Evolutionary conservation across 2,888 invertebrate genomes (phyloP), one percentile per base, ranked within the genome.

Genomic region (Danaus chrysippus): DNA sequence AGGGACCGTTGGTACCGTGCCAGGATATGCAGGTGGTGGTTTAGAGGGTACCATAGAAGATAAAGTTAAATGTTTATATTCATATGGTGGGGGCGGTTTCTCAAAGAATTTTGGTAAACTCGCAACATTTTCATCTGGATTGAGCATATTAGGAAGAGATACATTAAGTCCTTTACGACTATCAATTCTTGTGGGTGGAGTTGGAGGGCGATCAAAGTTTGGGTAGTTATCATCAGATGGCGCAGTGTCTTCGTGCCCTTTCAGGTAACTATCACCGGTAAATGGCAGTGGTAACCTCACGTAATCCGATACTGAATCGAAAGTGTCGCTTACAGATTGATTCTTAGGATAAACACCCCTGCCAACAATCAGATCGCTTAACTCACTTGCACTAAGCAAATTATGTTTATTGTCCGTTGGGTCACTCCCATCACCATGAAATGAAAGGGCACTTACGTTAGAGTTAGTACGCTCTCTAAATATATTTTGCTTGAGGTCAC

Each of bases 271-370:
- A 70, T 92, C 92, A 19, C 92, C 92, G 70, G 78, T 85, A 77
- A 92, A 89, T 0, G 92, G 91, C 58, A 93, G 73, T 1, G 94
- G 94, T 76, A 96, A 87, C 65, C 96, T 95, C 1, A 97, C 97
- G 78, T 97, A 97, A 81, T 97, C 97, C 41, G 96, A 96, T 74
- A 97, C 96, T 0, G 97, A 97, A 79, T 97, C 96, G 74, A 97
- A 92, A 0, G 96, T 96, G 70, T 94, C 94, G 73, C 96, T 96
- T 49, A 97, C 95, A 0, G 96, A 95, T 76, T 96, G 95, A 68
- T 81, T 84, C 75, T 90, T 90, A 44, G 91, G 96, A 85, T 96
- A 96, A 15, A 94, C 93, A 19, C 94, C 94, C 62, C 95, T 91
- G 0, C 96, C 96, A 0, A 96, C 96, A 61, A 96, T 96, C 64